Evolutionary conservation across 2,797 vertebrate species (phyloP).

Genomic region (Acanthurus tractus): DNA sequence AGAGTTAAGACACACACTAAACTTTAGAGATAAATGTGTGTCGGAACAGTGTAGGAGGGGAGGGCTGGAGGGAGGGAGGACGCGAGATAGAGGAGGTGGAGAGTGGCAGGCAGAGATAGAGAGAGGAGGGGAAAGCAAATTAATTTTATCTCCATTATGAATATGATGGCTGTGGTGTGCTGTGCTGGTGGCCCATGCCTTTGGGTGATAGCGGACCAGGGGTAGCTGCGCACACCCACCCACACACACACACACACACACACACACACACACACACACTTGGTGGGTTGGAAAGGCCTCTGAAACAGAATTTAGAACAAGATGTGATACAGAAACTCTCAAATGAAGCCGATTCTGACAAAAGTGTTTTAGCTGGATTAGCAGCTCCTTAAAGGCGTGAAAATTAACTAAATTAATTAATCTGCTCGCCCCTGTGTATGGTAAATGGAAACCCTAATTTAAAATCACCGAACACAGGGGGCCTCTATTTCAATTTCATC

Average conservation of each 20-base stretch:
- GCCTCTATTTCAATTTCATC: constrained; percentile 8
- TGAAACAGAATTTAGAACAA: constrained; percentile 41
- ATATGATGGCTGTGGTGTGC: constrained; percentile 52
- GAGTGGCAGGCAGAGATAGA: constrained; percentile 55
- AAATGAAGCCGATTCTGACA: constrained; percentile 47
- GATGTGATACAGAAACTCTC: constrained; percentile 55
- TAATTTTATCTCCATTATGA: constrained; percentile 72
- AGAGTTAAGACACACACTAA: constrained; percentile 3
- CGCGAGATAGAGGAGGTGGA: constrained; percentile 38
- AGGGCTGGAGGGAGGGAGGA: constrained; percentile 25
- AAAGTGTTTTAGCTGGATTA: constrained; percentile 65
- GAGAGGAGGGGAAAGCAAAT: constrained; percentile 51
- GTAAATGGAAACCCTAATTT: constrained; percentile 38
- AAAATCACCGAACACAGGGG: constrained; percentile 22
- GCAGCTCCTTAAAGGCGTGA: constrained; percentile 53
- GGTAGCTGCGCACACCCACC: constrained; percentile 12
- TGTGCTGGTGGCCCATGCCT: constrained; percentile 49
- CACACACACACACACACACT: not conserved
- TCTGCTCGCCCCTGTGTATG: constrained; percentile 33
- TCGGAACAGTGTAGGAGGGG: constrained; percentile 22
- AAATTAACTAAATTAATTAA: constrained; percentile 59
- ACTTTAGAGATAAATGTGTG: constrained; percentile 38
- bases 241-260: constrained; percentile 8
- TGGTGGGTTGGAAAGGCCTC: constrained; percentile 17
- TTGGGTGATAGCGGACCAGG: constrained; percentile 27